Percentiles rank a stretch among this genome's conserved stretches.
Conservation (phyloP, 2,888 invertebrate genomes). For the Ashinkailepas kermadecensis region DNA sequence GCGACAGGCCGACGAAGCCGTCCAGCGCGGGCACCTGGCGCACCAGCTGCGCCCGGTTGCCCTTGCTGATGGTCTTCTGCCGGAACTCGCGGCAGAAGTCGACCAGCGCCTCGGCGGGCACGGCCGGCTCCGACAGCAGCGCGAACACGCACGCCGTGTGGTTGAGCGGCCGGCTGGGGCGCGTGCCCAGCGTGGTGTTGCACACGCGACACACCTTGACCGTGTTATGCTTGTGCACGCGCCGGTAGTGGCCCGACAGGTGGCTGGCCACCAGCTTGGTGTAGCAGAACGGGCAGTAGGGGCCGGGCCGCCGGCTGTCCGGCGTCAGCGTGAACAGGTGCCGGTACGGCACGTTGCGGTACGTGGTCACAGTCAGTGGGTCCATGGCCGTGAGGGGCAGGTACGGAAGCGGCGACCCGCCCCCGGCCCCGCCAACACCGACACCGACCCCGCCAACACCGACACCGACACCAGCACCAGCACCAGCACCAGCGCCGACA, state of each 20-base stretch:
- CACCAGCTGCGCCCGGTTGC: slow-evolving; percentile 12
- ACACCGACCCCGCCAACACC: too few relatives aligned
- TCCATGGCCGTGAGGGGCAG: slow-evolving; percentile 1
- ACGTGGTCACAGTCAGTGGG: not conserved
- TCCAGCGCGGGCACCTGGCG: slow-evolving; percentile 4
- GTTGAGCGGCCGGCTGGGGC: slow-evolving; percentile 5
- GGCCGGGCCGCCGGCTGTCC: not conserved
- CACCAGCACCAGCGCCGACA: too few relatives aligned
- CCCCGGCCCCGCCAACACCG: not conserved
- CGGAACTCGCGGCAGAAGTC: slow-evolving; percentile 10
- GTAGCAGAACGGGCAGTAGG: not conserved
- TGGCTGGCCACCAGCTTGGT: not conserved
- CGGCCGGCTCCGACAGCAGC: not conserved
- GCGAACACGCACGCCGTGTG: slow-evolving; percentile 12
- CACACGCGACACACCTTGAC: not conserved
- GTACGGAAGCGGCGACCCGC: not conserved
- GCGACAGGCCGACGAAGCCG: slow-evolving; percentile 1
- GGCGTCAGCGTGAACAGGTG: not conserved
- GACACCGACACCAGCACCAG: too few relatives aligned
- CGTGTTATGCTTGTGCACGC: not conserved
- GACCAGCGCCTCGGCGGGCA: not conserved
- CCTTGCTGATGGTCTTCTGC: slow-evolving; percentile 3
- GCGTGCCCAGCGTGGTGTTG: not conserved
- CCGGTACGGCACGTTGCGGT: slow-evolving; percentile 1
- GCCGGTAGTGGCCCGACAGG: slow-evolving; percentile 8